A percentile compares a stretch with the other conserved stretches of the same genome.
These are phyloP conservation scores for Numenius phaeopus DNA, from an alignment of 2,797 vertebrate species.

Conservation along the genomic window DNA sequence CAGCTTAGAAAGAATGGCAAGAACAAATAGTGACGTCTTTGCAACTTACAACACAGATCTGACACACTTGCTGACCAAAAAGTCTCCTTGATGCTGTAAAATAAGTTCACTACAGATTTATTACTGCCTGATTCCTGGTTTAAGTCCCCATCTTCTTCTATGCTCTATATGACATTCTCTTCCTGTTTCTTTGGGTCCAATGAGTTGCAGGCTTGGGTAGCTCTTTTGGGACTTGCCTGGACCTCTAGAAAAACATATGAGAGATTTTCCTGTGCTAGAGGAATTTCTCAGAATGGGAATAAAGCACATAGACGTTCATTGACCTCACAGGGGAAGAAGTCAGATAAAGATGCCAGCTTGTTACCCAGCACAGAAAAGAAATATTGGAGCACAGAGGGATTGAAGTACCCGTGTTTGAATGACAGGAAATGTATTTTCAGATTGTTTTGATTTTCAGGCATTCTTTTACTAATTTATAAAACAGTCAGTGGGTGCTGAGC, in stretches of 20 bases:
- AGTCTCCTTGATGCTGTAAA: not conserved
- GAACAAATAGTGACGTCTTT: not conserved
- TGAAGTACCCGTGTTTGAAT: not conserved
- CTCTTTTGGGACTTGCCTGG: not conserved
- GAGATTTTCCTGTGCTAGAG: not conserved
- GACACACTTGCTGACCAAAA: not conserved
- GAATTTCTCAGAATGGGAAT: not conserved
- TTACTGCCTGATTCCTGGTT: not conserved
- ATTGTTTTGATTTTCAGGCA: constrained; percentile 46
- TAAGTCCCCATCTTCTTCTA: not conserved
- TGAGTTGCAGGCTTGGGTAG: not conserved
- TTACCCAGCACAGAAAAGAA: not conserved
- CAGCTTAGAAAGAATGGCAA: not conserved
- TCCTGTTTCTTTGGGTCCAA: not conserved
- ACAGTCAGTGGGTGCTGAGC: not conserved
- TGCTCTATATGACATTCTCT: not conserved
- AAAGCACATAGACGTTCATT: not conserved
- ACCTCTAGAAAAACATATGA: not conserved
- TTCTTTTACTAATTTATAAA: constrained; percentile 39
- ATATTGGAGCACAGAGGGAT: not conserved
- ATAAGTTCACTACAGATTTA: not conserved
- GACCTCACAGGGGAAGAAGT: not conserved
- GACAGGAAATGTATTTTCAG: constrained; percentile 27
- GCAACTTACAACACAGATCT: not conserved
- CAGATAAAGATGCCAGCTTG: not conserved